Evolutionary conservation across 2,888 invertebrate species (phyloP).

Genomic region (Ectropis crepuscularia): DNA sequence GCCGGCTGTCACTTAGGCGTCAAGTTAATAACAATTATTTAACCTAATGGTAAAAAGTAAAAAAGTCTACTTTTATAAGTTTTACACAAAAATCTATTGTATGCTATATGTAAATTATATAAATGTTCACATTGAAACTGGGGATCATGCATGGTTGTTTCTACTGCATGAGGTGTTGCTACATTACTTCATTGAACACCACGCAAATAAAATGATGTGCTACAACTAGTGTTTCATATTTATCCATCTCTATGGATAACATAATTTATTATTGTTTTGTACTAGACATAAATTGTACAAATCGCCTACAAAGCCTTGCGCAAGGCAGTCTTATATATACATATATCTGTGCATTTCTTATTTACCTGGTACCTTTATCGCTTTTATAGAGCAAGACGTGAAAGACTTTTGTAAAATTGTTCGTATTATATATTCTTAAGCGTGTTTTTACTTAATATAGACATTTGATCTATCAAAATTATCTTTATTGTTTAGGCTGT

Average conservation of each 20-base stretch:
- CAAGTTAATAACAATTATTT: too few species aligned
- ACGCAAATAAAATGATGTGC: too few species aligned
- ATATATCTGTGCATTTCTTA: conserved; percentile 41
- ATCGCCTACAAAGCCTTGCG: conserved; percentile 36
- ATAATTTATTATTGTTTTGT: conserved; percentile 4
- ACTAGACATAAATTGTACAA: conserved; percentile 14
- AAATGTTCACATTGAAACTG: too few species aligned
- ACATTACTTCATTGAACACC: too few species aligned
- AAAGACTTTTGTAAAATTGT: conserved; percentile 28
- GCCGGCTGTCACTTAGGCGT: too few species aligned
- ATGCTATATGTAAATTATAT: too few species aligned
- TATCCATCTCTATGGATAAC: conserved; percentile 7
- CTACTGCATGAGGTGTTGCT: too few species aligned
- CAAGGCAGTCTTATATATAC: conserved; percentile 32
- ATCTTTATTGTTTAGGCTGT: conserved; percentile 75
- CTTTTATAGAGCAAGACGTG: conserved; percentile 15
- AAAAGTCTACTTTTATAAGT: too few species aligned
- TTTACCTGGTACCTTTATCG: conserved; percentile 31
- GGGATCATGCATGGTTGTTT: too few species aligned
- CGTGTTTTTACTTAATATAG: conserved; percentile 8
- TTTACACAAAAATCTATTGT: too few species aligned
- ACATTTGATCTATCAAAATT: conserved; percentile 61
- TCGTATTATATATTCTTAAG: conserved; percentile 41
- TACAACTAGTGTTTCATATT: background rate
- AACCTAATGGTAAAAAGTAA: too few species aligned